Base-by-base conservation (phyloP, 64 coral and sea anemone genomes). In the Platygyra sinensis region DNA sequence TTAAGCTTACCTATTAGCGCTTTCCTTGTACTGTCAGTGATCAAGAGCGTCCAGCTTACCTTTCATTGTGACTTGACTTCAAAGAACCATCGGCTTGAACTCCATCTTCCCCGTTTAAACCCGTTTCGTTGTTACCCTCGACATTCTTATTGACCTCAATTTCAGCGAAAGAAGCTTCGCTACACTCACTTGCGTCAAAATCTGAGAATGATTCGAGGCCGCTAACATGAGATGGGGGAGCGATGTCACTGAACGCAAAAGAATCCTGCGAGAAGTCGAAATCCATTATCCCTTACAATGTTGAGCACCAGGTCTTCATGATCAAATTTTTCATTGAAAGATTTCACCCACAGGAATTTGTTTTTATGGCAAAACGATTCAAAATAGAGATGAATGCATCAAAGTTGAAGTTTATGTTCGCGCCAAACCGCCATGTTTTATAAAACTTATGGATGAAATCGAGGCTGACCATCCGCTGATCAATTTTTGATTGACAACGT, bases 161-260 rank as follows among this genome's bases (percentile, higher is more conserved):
- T 67, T 88, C 86, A 77, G 74, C 72, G 52, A 88, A 88, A 60
- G 72, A 75, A 24, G 51, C 72, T 29, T 88, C 72, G 60, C 74
- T 77, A 55, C 52, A 88, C 15, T 90, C 91, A 76, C 95, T 93
- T 65, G 79, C 92, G 57, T 96, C 95, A 72, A 96, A 89, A 86
- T 96, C 95, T 29, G 95, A 96, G 78, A 96, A 96, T 12, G 95
- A 96, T 60, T 93, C 91, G 8, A 96, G 73, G 4, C 92, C 95
- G 74, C 95, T 96, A 7, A 96, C 91, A 84, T 96, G 95, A 10
- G 95, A 96, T 13, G 95, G 95, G 1, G 86, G 78, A 73, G 73
- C 82, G 24, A 93, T 80, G 67, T 96, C 95, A 72, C 95, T 96
- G 60, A 90, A 93, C 27, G 95, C 95, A 90, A 96, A 93, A 5